phyloP scores from a whole-genome alignment of 2,797 vertebrate genomes.

The Anas georgica region DNA sequence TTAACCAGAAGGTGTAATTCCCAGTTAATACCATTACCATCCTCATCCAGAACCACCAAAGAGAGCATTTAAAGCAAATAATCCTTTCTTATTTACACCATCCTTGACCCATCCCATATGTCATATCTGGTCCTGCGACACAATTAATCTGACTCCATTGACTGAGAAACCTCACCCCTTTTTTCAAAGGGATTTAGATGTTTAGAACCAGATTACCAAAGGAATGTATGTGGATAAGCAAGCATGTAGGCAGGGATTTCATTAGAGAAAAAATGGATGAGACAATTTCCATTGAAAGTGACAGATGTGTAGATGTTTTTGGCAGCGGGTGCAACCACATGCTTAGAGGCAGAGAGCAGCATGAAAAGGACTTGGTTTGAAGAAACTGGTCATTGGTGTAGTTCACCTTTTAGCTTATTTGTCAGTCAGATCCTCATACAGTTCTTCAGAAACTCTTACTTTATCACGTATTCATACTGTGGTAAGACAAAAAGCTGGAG shows the following conservation, averaged over 20 bases:
- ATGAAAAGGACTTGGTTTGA: background rate
- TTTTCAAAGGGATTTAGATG: background rate
- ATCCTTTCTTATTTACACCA: background rate
- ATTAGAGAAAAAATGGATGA: background rate
- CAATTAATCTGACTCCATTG: background rate
- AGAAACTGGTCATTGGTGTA: background rate
- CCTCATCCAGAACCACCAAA: background rate
- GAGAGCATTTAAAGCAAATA: background rate
- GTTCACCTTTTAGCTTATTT: background rate
- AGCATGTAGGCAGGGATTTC: background rate
- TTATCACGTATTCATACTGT: background rate
- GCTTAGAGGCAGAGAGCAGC: background rate
- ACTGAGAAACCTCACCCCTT: background rate
- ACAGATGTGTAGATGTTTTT: background rate
- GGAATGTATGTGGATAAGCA: background rate
- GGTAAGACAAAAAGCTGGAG: background rate
- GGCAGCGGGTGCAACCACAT: background rate
- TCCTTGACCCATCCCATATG: background rate
- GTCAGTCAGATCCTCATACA: background rate
- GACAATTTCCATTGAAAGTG: background rate
- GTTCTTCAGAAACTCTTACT: background rate
- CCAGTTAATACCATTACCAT: background rate
- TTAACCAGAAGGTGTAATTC: background rate
- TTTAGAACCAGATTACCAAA: background rate
- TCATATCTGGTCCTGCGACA: background rate